Conservation (phyloP, 2,797 vertebrate species). For the Chanos chanos region DNA sequence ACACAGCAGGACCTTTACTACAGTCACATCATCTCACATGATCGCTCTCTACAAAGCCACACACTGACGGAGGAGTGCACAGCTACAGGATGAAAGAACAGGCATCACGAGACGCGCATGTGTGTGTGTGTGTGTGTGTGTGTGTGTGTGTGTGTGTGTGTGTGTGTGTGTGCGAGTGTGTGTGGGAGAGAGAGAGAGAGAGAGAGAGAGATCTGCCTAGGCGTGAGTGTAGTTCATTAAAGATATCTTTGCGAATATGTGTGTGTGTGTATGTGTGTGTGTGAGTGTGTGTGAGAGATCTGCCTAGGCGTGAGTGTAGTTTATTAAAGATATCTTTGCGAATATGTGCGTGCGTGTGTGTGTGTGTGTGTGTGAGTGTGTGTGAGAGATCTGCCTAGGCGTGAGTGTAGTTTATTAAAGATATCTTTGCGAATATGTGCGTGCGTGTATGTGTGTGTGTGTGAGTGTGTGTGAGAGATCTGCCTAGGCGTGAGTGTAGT, state of each 20-base stretch:
- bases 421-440: no score
- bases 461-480: neutral
- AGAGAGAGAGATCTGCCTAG: neutral
- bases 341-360: no score
- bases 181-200: conserved; percentile 23
- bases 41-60: conserved; percentile 48
- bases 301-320: no score
- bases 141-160: no score
- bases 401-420: neutral
- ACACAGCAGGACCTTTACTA: conserved; percentile 67
- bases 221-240: neutral
- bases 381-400: neutral
- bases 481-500: neutral
- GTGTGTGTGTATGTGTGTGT: neutral
- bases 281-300: conserved; percentile 18
- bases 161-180: neutral
- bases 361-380: neutral
- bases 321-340: no score
- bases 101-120: no score
- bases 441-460: neutral
- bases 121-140: no score
- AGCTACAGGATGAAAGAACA: neutral
- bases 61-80: conserved; percentile 30
- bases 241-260: neutral
- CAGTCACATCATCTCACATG: conserved; percentile 75